Evolutionary conservation across 1,140 invertebrate species (phyloP).

Genomic region (Lineus longissimus): DNA sequence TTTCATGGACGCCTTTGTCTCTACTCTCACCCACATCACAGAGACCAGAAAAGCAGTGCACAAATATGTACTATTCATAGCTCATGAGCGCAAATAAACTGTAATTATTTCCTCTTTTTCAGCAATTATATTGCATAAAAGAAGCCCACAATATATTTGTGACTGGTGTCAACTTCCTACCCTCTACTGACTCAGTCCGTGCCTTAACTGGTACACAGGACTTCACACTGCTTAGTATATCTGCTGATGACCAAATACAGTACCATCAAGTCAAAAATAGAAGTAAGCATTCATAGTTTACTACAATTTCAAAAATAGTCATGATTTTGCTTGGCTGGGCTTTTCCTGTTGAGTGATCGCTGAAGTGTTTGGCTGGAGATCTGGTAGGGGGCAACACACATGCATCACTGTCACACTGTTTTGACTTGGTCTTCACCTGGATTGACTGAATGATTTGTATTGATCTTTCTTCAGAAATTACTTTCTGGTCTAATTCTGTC

Average conservation of each 20-base stretch:
- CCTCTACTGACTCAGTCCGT: slow-evolving; percentile 60
- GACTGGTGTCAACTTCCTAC: slow-evolving; percentile 85
- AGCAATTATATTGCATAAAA: slow-evolving; percentile 76
- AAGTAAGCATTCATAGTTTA: slow-evolving; percentile 63
- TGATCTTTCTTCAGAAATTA: no score
- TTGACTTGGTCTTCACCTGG: not conserved
- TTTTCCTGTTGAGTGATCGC: no score
- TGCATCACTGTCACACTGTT: no score
- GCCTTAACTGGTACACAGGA: slow-evolving; percentile 65
- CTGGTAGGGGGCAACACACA: no score
- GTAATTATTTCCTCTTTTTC: slow-evolving; percentile 35
- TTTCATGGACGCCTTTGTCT: not conserved
- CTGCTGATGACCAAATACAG: slow-evolving; percentile 88
- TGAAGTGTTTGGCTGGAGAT: no score
- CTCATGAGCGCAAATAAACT: no score
- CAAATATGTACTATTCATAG: no score
- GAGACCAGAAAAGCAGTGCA: not conserved
- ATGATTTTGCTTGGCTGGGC: no score
- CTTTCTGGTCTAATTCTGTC: no score
- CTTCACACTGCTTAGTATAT: slow-evolving; percentile 86
- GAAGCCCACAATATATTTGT: slow-evolving; percentile 90
- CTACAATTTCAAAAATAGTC: no score
- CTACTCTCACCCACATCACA: not conserved
- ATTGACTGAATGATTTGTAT: not conserved
- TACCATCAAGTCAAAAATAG: slow-evolving; percentile 81